Percentiles rank a stretch among this genome's conserved stretches.
phyloP scores from a whole-genome alignment of 2,888 invertebrate genomes.

The Synanthedon myopaeformis region DNA sequence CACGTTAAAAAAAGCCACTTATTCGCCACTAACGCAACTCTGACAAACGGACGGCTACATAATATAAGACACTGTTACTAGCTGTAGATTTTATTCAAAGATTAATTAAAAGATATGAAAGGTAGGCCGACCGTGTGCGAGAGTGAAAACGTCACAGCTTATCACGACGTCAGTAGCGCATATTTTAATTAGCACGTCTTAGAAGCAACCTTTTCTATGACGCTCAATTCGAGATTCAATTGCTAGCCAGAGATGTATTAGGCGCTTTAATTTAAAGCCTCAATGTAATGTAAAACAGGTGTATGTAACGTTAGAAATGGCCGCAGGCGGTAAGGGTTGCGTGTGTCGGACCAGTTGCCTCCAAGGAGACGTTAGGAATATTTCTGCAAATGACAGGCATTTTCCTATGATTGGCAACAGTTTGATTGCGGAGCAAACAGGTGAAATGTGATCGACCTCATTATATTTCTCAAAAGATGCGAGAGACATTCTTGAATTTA shows the following conservation, averaged over 20 bases:
- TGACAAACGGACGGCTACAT: constrained; percentile 19
- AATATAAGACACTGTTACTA: constrained; percentile 37
- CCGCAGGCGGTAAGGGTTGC: constrained; percentile 53
- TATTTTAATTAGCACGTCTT: constrained; percentile 20
- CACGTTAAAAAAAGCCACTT: background rate
- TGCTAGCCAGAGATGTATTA: constrained; percentile 34
- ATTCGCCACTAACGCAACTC: background rate
- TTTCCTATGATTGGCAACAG: constrained; percentile 38
- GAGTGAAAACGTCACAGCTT: constrained; percentile 53
- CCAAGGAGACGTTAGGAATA: constrained; percentile 45
- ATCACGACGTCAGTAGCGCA: constrained; percentile 25
- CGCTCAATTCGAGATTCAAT: constrained; percentile 8
- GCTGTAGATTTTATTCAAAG: constrained; percentile 54
- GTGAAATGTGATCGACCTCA: background rate
- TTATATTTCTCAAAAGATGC: background rate
- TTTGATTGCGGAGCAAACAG: background rate
- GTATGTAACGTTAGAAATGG: constrained; percentile 39
- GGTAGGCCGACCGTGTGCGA: constrained; percentile 29
- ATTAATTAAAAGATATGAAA: constrained; percentile 65
- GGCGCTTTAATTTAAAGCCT: constrained; percentile 14
- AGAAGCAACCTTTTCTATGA: constrained; percentile 1
- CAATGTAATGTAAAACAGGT: constrained; percentile 37
- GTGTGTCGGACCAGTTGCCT: constrained; percentile 54
- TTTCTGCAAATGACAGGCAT: constrained; percentile 58
- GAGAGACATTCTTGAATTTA: background rate